Percentiles rank a stretch among this genome's conserved stretches.
Evolutionary conservation across 2,797 vertebrate species (phyloP).

Genomic region (Hoplostethus mediterraneus): DNA sequence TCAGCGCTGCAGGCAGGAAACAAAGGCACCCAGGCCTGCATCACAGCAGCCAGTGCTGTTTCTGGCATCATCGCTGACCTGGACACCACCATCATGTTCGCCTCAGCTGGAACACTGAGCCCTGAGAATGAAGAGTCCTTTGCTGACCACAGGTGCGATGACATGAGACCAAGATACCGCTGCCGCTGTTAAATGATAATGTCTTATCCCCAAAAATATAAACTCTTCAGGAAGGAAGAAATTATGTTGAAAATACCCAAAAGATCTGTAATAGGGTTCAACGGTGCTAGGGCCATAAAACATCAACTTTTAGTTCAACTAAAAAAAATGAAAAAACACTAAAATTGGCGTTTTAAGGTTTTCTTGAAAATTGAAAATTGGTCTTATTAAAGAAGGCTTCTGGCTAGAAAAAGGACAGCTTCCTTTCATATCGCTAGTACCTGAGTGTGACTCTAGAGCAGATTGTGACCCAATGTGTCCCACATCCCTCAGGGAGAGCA

Average conservation of each 20-base stretch:
- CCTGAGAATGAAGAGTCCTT: slow-evolving; percentile 97
- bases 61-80: slow-evolving; percentile 98
- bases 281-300: background rate
- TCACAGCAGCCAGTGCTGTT: slow-evolving; percentile 95
- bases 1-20: slow-evolving; percentile 98
- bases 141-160: slow-evolving; percentile 94
- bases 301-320: background rate
- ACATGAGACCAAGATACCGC: background rate
- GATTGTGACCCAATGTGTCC: slow-evolving; percentile 62
- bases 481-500: slow-evolving; percentile 90
- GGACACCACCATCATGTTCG: slow-evolving; percentile 99
- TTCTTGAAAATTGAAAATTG: background rate
- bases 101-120: slow-evolving; percentile 95
- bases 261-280: background rate
- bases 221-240: background rate
- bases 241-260: background rate
- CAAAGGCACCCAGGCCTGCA: slow-evolving; percentile 98
- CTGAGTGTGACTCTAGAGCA: slow-evolving; percentile 45
- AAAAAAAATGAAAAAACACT: background rate
- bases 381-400: slow-evolving; percentile 29
- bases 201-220: background rate
- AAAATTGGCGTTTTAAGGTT: too few species aligned
- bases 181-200: background rate
- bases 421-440: slow-evolving; percentile 34
- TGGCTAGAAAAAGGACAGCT: slow-evolving; percentile 34